Evolutionary conservation across 92 coral and sea anemone genomes (phyloP).

Genomic region (Pocillopora meandrina): DNA sequence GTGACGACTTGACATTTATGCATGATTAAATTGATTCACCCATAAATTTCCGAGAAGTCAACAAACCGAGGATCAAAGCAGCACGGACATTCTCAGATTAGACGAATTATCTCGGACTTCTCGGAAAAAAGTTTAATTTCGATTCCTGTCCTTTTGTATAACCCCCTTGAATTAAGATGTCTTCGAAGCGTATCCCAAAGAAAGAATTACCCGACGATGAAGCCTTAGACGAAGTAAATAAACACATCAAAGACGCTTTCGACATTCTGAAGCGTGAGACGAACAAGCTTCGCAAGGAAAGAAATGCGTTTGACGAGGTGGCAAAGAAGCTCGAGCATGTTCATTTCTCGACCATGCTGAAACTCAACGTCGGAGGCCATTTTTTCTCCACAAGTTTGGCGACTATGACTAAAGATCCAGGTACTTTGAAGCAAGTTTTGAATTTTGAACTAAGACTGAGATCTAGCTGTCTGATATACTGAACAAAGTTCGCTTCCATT

Average conservation of each 20-base stretch:
- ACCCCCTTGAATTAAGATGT: background rate
- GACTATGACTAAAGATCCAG: conserved; percentile 69
- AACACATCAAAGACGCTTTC: conserved; percentile 10
- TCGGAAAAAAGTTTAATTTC: no score
- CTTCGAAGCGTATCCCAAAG: background rate
- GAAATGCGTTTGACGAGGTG: conserved; percentile 52
- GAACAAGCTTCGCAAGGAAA: conserved; percentile 36
- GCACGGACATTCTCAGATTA: no score
- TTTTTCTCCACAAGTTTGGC: conserved; percentile 55
- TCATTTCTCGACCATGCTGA: conserved; percentile 52
- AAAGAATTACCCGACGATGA: conserved; percentile 2
- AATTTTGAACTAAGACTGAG: background rate
- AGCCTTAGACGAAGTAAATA: background rate
- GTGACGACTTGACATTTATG: no score
- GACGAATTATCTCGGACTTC: no score
- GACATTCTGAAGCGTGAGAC: conserved; percentile 10
- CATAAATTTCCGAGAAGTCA: no score
- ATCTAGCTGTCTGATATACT: no score
- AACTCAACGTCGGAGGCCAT: conserved; percentile 74
- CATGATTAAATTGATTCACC: no score
- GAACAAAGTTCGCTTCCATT: no score
- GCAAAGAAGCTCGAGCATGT: conserved; percentile 66
- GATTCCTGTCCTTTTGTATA: no score
- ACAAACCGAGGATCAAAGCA: no score
- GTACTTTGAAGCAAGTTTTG: background rate